Evolutionary conservation across 2,113 vertebrate species (phyloP).

Genomic region (Xenus cinereus): DNA sequence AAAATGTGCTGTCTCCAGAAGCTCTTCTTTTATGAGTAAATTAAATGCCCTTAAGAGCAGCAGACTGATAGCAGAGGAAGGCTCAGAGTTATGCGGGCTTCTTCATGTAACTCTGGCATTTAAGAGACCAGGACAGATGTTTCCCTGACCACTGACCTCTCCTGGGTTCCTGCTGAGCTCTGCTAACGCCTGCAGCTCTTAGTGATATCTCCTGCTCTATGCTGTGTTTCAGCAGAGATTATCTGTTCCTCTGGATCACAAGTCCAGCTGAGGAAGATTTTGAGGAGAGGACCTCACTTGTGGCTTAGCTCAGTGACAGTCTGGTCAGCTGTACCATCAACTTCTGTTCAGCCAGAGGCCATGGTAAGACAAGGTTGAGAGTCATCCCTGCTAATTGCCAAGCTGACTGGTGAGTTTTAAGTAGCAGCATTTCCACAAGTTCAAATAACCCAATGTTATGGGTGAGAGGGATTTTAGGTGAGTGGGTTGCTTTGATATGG

Average conservation of each 20-base stretch:
- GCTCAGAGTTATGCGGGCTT: background rate
- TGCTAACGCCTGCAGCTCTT: background rate
- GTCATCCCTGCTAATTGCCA: background rate
- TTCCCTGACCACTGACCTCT: background rate
- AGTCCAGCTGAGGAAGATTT: background rate
- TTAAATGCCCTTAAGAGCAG: background rate
- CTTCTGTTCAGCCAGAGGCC: background rate
- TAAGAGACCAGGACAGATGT: background rate
- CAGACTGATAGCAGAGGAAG: background rate
- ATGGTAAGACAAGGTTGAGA: background rate
- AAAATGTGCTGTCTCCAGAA: background rate
- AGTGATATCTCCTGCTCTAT: background rate
- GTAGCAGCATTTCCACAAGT: background rate
- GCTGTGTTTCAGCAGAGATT: background rate
- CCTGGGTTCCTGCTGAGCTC: background rate
- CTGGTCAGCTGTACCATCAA: background rate
- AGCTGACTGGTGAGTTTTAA: background rate
- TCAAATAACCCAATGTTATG: background rate
- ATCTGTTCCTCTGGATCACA: background rate
- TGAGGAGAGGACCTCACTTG: background rate
- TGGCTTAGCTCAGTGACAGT: background rate
- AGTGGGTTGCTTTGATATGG: background rate
- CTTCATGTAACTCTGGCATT: background rate
- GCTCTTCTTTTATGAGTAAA: background rate
- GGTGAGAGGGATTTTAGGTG: background rate